Conservation (phyloP, 2,888 invertebrate genomes). For the Atrina japonica region DNA sequence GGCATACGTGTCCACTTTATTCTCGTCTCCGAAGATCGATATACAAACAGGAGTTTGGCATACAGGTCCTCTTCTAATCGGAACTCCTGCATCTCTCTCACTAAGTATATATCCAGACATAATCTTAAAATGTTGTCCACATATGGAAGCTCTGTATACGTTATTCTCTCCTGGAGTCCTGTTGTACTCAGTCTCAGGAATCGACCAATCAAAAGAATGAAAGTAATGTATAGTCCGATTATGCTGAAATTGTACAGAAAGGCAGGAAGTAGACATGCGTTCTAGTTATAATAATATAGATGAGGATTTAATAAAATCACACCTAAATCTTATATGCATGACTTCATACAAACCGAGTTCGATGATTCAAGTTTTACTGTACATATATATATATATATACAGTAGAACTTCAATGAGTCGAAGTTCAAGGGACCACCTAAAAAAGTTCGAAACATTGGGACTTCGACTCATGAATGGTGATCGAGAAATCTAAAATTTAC, state of each 20-base stretch:
- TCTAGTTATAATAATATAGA: no score
- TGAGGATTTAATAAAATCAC: no score
- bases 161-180: constrained; percentile 91
- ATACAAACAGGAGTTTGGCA: constrained; percentile 98
- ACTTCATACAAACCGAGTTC: no score
- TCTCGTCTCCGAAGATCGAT: constrained; percentile 96
- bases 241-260: constrained; percentile 82
- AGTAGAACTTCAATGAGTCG: no score
- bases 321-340: no score
- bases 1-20: constrained; percentile 86
- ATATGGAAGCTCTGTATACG: constrained; percentile 84
- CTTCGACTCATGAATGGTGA: no score
- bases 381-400: no score
- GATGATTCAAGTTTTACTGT: no score
- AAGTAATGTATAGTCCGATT: constrained; percentile 96
- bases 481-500: no score
- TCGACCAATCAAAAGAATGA: constrained; percentile 96
- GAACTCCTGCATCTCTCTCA: constrained; percentile 96
- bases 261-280: background rate
- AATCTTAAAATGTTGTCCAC: constrained; percentile 84
- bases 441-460: no score
- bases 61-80: constrained; percentile 98
- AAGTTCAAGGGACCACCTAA: no score
- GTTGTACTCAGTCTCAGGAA: constrained; percentile 91
- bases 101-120: constrained; percentile 85